Evolutionary conservation across 1,140 invertebrate species (phyloP), one percentile per base, ranked within the genome.

Genomic region (Aplysia californica): DNA sequence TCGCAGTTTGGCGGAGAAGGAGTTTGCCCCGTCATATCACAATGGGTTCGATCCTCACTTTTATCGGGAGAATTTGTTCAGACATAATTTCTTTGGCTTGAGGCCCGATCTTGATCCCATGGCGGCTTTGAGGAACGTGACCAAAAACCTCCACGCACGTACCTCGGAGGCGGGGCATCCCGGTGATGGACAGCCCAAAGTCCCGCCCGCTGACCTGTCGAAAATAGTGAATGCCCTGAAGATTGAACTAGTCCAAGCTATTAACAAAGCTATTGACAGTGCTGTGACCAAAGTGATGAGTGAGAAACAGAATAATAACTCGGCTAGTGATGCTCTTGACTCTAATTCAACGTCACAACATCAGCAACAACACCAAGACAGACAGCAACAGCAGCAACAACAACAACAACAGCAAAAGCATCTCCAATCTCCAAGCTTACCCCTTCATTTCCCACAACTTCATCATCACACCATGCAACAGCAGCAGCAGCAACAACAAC

Each of bases 211-310:
- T 50, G 72, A 75, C 23, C 58, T 75, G 6, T 21, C 26, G 21
- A 75, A 66, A 55, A 75, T 75, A 4, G 61, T 61, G 2, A 31
- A 31, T 4, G 61, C 94, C 59, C 92, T 98, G 1, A 98, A 98
- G 90, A 93, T 93, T 44, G 96, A 98, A 91, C 95, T 98, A 75
- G 94, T 94, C 21, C 93, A 95, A 69, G 96, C 83, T 33, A 80
- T 89, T 26, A 83, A 79, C 67, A 78, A 78, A 39, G 90, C 97
- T n/a, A 95, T 98, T 76, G 96, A 98, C 89, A 95, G 94, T 15
- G 95, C 97, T 68, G 92, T 98, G 59, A 93, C 93, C 21, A 93
- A 95, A 79, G 96, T 96, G 85, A 92, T 96, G 55, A 75, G 31
- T 50, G 95, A 96, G 35, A 80, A 84, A 65, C 81, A 83, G 72